Evolutionary conservation across 2,797 vertebrate species (phyloP), one percentile per base, ranked within the genome.

Genomic region (Discoglossus pictus): DNA sequence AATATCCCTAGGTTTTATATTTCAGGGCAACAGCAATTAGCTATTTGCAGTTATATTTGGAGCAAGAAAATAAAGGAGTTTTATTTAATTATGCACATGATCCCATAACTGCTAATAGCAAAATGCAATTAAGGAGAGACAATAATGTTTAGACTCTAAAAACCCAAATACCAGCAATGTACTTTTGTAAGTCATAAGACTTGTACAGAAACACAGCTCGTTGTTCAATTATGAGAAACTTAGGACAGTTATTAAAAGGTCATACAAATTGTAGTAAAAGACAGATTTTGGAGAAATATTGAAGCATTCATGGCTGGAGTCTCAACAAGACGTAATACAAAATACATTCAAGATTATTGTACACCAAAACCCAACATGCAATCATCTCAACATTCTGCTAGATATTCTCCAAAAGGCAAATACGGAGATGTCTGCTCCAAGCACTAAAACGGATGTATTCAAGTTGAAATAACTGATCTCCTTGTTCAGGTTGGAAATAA

Each of bases 71-170:
- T 20, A 62, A 18, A 15, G 15, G 18, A 21, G 8, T 54, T 24
- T 70, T 62, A 70, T 74, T 82, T 65, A 75, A 73, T 75, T 78
- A 62, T 20, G 72, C 25, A 7, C 21, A 18, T n/a, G 17, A 23
- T 72, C 62, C 70, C 70, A 43, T 48, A 67, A 50, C 65, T 71
- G 36, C 82, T 84, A 84, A 87, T 69, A 74, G 83, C 81, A 82
- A 72, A 74, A 82, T 78, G 76, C 72, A 82, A 75, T 83, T 83
- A 18, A 66, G 75, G 60, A 75, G 85, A 72, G 75, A 73, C 54
- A 51, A 61, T 18, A 17, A 55, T 13, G 9, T 24, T 31, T 23
- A 20, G 20, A 43, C 16, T 31, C 27, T 31, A 72, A 68, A n/a
- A n/a, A 38, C 63, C 64, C 68, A 65, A 78, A 71, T 39, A 73